Conservation (phyloP, 2,888 invertebrate genomes). For the Megamerina dolium region DNA sequence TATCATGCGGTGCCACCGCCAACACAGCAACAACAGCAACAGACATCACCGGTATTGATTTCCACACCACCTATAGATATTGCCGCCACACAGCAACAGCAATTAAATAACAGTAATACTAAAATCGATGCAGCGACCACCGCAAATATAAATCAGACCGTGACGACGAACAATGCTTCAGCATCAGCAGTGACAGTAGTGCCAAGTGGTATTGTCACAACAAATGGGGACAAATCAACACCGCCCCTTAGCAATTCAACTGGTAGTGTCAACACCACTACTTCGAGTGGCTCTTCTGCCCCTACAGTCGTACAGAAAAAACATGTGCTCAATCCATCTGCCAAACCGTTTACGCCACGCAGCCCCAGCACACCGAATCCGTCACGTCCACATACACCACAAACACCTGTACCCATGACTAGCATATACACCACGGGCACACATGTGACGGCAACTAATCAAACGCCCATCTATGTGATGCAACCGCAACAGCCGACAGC, state of each 20-base stretch:
- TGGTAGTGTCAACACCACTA: conserved; percentile 22
- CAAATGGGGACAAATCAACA: conserved; percentile 10
- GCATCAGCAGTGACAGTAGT: conserved; percentile 5
- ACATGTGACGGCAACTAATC: conserved; percentile 41
- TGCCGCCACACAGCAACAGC: conserved; percentile 16
- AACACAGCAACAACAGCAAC: conserved; percentile 30
- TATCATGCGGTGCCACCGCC: conserved; percentile 29
- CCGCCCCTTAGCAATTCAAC: conserved; percentile 9
- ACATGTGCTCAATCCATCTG: conserved; percentile 79
- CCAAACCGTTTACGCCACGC: conserved; percentile 79
- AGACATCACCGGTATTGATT: conserved; percentile 33
- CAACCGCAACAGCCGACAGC: conserved; percentile 39
- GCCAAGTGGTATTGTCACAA: not conserved
- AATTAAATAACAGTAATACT: conserved; percentile 12
- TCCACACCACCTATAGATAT: conserved; percentile 24
- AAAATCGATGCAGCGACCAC: conserved; percentile 10
- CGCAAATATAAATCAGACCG: conserved; percentile 4
- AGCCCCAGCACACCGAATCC: conserved; percentile 59
- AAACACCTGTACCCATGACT: conserved; percentile 59
- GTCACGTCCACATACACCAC: conserved; percentile 76
- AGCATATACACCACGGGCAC: conserved; percentile 38
- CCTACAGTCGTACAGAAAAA: conserved; percentile 51
- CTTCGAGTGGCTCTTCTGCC: conserved; percentile 26
- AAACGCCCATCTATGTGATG: conserved; percentile 47
- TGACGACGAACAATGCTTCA: conserved; percentile 8